Percentiles rank a stretch among this genome's conserved stretches.
These are phyloP conservation scores for Cuniculus paca DNA, from an alignment of 2,797 vertebrate species.

Conservation along the genomic window DNA sequence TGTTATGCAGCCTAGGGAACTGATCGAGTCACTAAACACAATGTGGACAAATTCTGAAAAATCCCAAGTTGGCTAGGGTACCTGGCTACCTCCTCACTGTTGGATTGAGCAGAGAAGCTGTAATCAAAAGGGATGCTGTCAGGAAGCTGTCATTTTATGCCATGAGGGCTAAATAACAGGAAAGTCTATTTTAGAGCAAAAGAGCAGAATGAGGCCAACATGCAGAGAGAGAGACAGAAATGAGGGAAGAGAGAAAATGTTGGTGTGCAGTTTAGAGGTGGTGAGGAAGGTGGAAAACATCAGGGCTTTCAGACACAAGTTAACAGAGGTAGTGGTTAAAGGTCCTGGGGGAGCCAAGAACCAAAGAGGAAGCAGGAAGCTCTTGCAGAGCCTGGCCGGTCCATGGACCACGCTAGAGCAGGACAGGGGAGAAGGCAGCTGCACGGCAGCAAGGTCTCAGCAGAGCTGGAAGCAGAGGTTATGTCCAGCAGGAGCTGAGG, in stretches of 20 bases:
- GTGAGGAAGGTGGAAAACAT: too few relatives aligned
- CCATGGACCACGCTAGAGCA: too few relatives aligned
- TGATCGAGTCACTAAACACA: fast-evolving
- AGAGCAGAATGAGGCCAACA: neutral
- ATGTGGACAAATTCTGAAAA: fast-evolving
- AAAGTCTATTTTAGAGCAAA: neutral
- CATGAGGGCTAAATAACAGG: neutral
- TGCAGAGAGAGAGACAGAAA: neutral
- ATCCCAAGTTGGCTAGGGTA: too few relatives aligned
- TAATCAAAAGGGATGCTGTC: neutral
- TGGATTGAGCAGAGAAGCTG: neutral
- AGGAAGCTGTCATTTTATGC: neutral
- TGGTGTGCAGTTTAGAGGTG: neutral
- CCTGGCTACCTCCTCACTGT: neutral
- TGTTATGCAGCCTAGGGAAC: too few relatives aligned
- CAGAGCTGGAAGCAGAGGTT: neutral
- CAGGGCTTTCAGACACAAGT: neutral
- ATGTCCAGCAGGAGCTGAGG: neutral
- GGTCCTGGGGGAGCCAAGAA: too few relatives aligned
- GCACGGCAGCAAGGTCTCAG: fast-evolving
- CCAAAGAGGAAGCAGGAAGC: too few relatives aligned
- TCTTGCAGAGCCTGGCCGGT: neutral
- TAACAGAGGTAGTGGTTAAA: neutral
- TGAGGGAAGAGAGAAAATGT: neutral
- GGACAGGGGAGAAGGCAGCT: neutral